These are phyloP conservation scores for Danio rerio DNA, from an alignment of 2,113 vertebrate genomes.

Conservation along the genomic window DNA sequence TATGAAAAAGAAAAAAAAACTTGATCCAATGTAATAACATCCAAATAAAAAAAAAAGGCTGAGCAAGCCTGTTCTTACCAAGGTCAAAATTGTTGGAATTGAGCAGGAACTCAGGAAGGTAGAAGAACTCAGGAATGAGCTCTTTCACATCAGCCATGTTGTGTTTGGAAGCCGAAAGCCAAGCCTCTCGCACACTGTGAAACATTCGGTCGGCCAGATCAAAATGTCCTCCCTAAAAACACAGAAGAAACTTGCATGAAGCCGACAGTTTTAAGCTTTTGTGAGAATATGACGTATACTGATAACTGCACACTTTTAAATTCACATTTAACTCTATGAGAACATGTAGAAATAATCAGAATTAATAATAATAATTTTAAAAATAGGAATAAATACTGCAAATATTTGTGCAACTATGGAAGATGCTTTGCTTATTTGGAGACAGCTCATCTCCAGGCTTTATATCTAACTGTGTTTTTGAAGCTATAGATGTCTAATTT, in stretches of 20 bases:
- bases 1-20: background rate
- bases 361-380: too few species aligned
- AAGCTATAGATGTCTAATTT: background rate
- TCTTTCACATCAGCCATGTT: conserved; percentile 99
- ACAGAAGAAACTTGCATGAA: conserved; percentile 9
- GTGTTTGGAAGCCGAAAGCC: conserved; percentile 96
- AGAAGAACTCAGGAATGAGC: conserved; percentile 98
- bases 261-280: background rate
- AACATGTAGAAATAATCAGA: too few species aligned
- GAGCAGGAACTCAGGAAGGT: conserved; percentile 94
- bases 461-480: background rate
- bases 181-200: conserved; percentile 95
- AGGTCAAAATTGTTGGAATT: conserved; percentile 99
- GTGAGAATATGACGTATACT: background rate
- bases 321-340: too few species aligned
- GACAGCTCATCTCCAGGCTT: conserved; percentile 13
- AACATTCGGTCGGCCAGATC: conserved; percentile 99
- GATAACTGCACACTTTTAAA: background rate
- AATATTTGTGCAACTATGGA: conserved; percentile 12
- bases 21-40: background rate
- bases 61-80: conserved; percentile 72
- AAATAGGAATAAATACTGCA: conserved; percentile 26
- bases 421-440: conserved; percentile 3
- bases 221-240: conserved; percentile 91
- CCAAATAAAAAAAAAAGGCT: background rate